Evolutionary conservation across 2,888 invertebrate genomes (phyloP), one percentile per base, ranked within the genome.

Genomic region (Brenthis hecate): DNA sequence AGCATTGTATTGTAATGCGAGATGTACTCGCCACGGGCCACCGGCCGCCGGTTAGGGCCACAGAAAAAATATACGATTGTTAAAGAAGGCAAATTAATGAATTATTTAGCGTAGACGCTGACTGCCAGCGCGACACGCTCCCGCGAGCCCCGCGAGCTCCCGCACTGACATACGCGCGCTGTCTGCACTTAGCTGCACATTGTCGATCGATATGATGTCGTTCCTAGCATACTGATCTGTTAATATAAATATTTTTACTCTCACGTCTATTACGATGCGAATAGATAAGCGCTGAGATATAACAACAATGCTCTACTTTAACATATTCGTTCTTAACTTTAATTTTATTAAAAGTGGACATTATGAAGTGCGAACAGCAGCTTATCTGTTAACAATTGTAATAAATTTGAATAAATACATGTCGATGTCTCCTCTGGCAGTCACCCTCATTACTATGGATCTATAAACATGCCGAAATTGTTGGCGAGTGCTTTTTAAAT

Each of bases 391-490:
- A 81, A 75, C 82, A 81, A 86, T 82, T 81, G 82, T 79, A 82
- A 85, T 83, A 84, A 82, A 89, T 89, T 84, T 86, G 78, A 90
- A 89, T 89, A 87, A 85, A 86, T 85, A 81, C 83, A 86, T 86
- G 76, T 74, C 73, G 79, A 79, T 80, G 77, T 77, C 72, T 79
- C 77, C 81, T 80, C 74, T 82, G 82, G 81, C 82, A 80, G 76
- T 78, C 79, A 76, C 77, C 78, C 84, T 85, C 85, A 84, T 89
- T 85, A 84, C 76, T 86, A 86, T 87, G 86, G 84, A 77, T 78
- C 85, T 85, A 84, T 84, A 64, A 62, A 68, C 66, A 60, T 66
- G 51, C 68, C 66, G 50, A 72, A 74, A 78, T 77, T 75, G 56
- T 56, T 28, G 23, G 48, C 16, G 61, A 48, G 60, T 53, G 48